Conservation (phyloP, 1,140 invertebrate species). For the Euura lappo region DNA sequence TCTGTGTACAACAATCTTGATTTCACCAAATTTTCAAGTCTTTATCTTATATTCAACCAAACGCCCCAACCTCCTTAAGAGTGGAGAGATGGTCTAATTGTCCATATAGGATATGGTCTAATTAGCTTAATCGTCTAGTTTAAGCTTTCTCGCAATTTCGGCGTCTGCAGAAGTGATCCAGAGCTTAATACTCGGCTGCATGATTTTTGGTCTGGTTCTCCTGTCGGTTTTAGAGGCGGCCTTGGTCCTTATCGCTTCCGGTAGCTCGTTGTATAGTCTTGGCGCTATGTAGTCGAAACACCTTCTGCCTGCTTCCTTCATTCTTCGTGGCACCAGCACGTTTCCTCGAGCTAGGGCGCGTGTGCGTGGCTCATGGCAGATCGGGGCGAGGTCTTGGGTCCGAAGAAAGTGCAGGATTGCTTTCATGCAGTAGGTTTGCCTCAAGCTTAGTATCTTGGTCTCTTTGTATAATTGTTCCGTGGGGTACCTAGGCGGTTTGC, state of each 20-base stretch:
- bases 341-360: not conserved
- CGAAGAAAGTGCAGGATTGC: not conserved
- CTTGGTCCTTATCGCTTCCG: not conserved
- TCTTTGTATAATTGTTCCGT: not conserved
- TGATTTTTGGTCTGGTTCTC: not conserved
- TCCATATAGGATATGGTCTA: too few species aligned
- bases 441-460: not conserved
- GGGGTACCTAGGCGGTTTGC: not conserved
- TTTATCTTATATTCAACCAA: too few species aligned
- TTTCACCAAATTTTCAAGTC: too few species aligned
- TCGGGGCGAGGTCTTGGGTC: not conserved
- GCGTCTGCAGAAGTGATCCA: too few species aligned
- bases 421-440: not conserved
- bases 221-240: too few species aligned
- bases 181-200: not conserved
- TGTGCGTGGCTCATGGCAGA: not conserved
- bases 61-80: too few species aligned
- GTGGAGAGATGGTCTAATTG: too few species aligned
- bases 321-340: not conserved
- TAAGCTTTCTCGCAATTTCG: too few species aligned
- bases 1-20: too few species aligned
- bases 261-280: not conserved
- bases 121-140: too few species aligned
- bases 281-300: not conserved
- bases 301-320: not conserved